Evolutionary conservation across 2,888 invertebrate species (phyloP), one percentile per base, ranked within the genome.

Genomic region (Cactoblastis cactorum): DNA sequence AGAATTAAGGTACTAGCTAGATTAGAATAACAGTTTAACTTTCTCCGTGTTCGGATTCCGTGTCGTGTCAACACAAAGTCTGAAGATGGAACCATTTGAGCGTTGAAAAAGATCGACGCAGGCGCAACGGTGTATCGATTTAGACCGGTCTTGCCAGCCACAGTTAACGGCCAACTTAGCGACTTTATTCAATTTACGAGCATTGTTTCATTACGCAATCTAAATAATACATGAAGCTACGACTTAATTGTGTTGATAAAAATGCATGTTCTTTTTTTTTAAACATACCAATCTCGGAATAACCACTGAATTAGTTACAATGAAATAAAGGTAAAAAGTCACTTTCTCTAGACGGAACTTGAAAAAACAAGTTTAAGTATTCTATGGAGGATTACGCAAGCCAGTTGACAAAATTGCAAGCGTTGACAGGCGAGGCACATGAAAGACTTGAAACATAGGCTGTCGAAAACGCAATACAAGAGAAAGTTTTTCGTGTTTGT

Each of bases 21-120:
- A 22, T 5, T 22, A 22, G 22, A 5, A 22, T 4, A 22, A 22
- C 22, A 22, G 83, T 81, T 83, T 80, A 84, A 87, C 88, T 89
- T 88, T 88, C 89, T 84, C 77, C 61, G 67, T 63, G 49, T 33
- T 65, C 69, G 69, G 80, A 85, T 85, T 80, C 83, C 82, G 77
- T 80, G 81, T 78, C 80, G 77, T 78, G 78, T 80, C 80, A 78
- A 77, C 73, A 37, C 82, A 83, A 74, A 71, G 69, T 61, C 66
- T 79, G 69, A 75, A 81, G 77, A 79, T 75, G 77, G 76, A 79
- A 68, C 73, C 81, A 78, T 69, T 80, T 79, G 71, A 82, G 77
- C 86, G 80, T 80, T 74, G 69, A 74, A 70, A 76, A 72, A 62
- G 60, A 66, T 73, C 68, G 33, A 34, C 14, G 33, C 72, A 70